Evolutionary conservation across 1,140 invertebrate species (phyloP).

Genomic region (Drosophila biarmipes): DNA sequence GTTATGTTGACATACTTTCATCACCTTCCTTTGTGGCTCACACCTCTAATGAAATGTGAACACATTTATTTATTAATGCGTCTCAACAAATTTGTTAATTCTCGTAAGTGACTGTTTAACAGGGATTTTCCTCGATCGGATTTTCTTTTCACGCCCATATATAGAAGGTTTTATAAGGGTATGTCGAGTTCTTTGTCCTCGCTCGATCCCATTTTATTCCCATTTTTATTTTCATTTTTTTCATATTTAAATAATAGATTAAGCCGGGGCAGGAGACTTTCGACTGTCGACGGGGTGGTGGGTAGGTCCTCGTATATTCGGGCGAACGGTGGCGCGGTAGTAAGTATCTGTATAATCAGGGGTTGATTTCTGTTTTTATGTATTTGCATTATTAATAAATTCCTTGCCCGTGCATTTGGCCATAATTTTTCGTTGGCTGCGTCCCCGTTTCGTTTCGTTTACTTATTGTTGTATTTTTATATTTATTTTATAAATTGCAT

Average conservation of each 20-base stretch:
- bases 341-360: slow-evolving; percentile 81
- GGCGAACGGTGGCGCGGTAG: slow-evolving; percentile 25
- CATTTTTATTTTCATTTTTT: slow-evolving; percentile 77
- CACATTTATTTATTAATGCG: slow-evolving; percentile 4
- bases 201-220: slow-evolving; percentile 45
- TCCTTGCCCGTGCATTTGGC: slow-evolving; percentile 75
- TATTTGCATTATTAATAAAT: slow-evolving; percentile 83
- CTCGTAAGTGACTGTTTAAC: slow-evolving; percentile 8
- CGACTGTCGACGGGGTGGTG: slow-evolving; percentile 42
- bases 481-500: slow-evolving; percentile 83
- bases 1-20: neutral
- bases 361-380: slow-evolving; percentile 82
- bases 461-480: slow-evolving; percentile 75
- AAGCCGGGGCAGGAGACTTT: slow-evolving; percentile 53
- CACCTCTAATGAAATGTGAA: neutral
- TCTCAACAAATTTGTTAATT: slow-evolving; percentile 6
- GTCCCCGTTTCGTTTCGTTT: slow-evolving; percentile 48
- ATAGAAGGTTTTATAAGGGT: slow-evolving; percentile 27
- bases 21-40: neutral
- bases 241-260: slow-evolving; percentile 83
- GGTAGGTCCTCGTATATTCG: slow-evolving; percentile 21
- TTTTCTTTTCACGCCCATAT: neutral
- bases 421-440: slow-evolving; percentile 60
- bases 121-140: slow-evolving; percentile 15
- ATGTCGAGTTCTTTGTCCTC: slow-evolving; percentile 38